These are phyloP conservation scores for Blastobasis adustella DNA, from an alignment of 2,888 invertebrate species.

Conservation along the genomic window DNA sequence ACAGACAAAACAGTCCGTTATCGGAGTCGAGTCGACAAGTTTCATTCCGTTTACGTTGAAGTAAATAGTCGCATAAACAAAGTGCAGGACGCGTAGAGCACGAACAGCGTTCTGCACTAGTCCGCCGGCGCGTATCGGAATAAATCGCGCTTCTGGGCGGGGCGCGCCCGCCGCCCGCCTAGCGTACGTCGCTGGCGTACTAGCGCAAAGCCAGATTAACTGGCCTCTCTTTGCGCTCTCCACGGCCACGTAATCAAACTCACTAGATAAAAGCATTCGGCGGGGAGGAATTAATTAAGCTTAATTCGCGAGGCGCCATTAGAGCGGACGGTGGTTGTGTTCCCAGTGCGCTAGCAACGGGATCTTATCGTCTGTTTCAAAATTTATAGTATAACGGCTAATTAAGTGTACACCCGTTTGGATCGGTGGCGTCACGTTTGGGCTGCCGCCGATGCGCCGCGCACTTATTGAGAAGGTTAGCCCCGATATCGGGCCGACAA, in stretches of 20 bases:
- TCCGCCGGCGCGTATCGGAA: slow-evolving; percentile 26
- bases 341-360: slow-evolving; percentile 45
- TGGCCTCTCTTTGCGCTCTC: not conserved
- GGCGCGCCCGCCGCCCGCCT: slow-evolving; percentile 31
- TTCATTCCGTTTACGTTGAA: slow-evolving; percentile 54
- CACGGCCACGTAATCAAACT: not conserved
- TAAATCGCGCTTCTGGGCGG: slow-evolving; percentile 26
- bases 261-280: slow-evolving; percentile 17
- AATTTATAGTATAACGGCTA: slow-evolving; percentile 67
- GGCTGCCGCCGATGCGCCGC: slow-evolving; percentile 37
- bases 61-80: slow-evolving; percentile 58
- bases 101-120: slow-evolving; percentile 44
- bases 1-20: slow-evolving; percentile 67
- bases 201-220: not conserved
- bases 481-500: slow-evolving; percentile 49
- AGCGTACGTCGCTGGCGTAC: not conserved
- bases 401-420: slow-evolving; percentile 61
- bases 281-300: slow-evolving; percentile 56
- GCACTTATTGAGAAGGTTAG: slow-evolving; percentile 56
- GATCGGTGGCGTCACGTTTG: slow-evolving; percentile 57
- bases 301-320: slow-evolving; percentile 53
- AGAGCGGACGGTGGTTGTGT: slow-evolving; percentile 30
- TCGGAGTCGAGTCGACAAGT: slow-evolving; percentile 45
- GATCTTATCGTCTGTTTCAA: slow-evolving; percentile 63
- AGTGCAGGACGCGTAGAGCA: slow-evolving; percentile 30